These are phyloP conservation scores for Beris morrisii DNA, from an alignment of 2,888 invertebrate genomes.

Conservation along the genomic window DNA sequence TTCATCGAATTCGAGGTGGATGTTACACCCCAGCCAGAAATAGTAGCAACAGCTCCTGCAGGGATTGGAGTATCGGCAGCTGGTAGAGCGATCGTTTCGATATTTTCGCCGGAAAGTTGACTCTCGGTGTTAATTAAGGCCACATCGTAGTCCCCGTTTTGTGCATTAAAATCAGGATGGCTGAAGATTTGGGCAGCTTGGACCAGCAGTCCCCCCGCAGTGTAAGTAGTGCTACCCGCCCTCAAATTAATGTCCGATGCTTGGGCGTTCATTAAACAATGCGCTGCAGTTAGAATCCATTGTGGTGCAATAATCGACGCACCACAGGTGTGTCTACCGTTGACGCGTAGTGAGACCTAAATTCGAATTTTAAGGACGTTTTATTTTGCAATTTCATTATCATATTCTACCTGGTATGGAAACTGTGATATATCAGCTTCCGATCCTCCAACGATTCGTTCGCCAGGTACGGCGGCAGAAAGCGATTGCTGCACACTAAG, in stretches of 20 bases:
- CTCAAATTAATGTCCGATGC: conserved; percentile 24
- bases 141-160: conserved; percentile 20
- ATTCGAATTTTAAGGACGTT: not conserved
- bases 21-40: conserved; percentile 37
- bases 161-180: conserved; percentile 24
- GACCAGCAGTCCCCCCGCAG: conserved; percentile 32
- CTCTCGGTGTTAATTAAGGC: conserved; percentile 5
- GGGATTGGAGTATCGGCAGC: conserved; percentile 10
- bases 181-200: conserved; percentile 28
- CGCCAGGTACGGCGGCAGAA: not conserved
- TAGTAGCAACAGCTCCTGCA: conserved; percentile 28
- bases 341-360: conserved; percentile 14
- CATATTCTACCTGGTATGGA: conserved; percentile 17
- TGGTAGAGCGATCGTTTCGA: conserved; percentile 23
- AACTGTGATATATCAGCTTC: conserved; percentile 5
- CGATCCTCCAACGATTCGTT: conserved; percentile 13
- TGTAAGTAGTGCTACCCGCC: conserved; percentile 35
- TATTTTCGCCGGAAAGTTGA: conserved; percentile 30
- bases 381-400: not conserved
- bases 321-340: conserved; percentile 20
- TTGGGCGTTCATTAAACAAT: conserved; percentile 32
- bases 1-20: conserved; percentile 5
- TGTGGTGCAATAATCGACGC: conserved; percentile 32
- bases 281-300: conserved; percentile 37
- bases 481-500: not conserved